Conservation (phyloP, 2,113 vertebrate species). For the Phycodurus eques region DNA sequence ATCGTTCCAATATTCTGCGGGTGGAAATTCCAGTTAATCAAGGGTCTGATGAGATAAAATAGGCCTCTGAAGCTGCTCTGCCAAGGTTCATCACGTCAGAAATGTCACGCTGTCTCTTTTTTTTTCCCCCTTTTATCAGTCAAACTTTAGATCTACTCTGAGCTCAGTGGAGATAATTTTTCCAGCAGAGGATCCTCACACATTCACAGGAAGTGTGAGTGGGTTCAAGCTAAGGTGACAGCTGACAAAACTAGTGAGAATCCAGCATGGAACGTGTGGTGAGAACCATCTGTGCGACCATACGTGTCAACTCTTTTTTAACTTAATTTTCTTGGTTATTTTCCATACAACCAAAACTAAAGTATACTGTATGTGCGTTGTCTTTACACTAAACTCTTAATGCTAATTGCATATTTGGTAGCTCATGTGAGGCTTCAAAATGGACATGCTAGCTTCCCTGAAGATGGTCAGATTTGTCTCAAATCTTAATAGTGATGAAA, state of each 20-base stretch:
- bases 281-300: not conserved
- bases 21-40: not conserved
- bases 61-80: not conserved
- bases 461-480: too few species aligned
- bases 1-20: not conserved
- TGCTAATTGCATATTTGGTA: not conserved
- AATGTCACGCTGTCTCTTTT: conserved; percentile 10
- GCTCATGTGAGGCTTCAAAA: too few species aligned
- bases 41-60: not conserved
- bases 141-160: not conserved
- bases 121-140: not conserved
- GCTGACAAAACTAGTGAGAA: conserved; percentile 34
- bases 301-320: not conserved
- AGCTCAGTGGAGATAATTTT: conserved; percentile 13
- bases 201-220: conserved; percentile 27
- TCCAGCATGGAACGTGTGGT: not conserved
- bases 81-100: not conserved
- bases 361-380: not conserved
- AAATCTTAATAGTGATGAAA: too few species aligned
- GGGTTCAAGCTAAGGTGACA: conserved; percentile 35
- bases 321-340: not conserved
- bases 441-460: too few species aligned
- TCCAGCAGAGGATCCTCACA: conserved; percentile 2
- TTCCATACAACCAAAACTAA: not conserved
- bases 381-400: not conserved